A percentile compares a stretch with the other conserved stretches of the same genome.
Conservation (phyloP, 2,797 vertebrate genomes). For the Botia kubotai region DNA sequence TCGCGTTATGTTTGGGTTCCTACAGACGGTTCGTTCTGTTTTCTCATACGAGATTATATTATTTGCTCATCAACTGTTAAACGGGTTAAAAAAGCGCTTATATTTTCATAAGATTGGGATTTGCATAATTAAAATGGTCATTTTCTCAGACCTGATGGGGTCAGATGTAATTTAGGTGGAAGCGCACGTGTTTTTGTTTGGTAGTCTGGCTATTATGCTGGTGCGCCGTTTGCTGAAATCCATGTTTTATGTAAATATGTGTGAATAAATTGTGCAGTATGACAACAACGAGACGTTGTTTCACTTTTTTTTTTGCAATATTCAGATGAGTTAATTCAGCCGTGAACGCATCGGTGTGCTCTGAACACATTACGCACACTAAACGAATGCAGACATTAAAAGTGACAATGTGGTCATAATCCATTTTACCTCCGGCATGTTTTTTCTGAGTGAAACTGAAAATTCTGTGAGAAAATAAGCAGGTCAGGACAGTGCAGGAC, state of each 20-base stretch:
- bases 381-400: too few species aligned
- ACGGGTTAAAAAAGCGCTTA: slow-evolving; percentile 9
- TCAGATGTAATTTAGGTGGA: background rate
- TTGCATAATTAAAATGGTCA: background rate
- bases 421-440: too few species aligned
- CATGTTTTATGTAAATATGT: slow-evolving; percentile 51
- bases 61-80: background rate
- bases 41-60: background rate
- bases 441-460: too few species aligned
- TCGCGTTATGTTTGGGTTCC: background rate
- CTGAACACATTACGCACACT: background rate
- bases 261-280: slow-evolving; percentile 59
- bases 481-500: too few species aligned
- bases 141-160: background rate
- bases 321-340: too few species aligned
- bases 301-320: background rate
- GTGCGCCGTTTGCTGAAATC: background rate
- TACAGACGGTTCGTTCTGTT: background rate
- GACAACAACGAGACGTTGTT: background rate
- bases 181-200: background rate
- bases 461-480: too few species aligned
- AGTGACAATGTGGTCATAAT: too few species aligned
- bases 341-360: background rate
- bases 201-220: background rate
- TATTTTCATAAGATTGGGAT: background rate